Base-by-base conservation (phyloP, 2,113 vertebrate genomes). In the Dromiciops gliroides region DNA sequence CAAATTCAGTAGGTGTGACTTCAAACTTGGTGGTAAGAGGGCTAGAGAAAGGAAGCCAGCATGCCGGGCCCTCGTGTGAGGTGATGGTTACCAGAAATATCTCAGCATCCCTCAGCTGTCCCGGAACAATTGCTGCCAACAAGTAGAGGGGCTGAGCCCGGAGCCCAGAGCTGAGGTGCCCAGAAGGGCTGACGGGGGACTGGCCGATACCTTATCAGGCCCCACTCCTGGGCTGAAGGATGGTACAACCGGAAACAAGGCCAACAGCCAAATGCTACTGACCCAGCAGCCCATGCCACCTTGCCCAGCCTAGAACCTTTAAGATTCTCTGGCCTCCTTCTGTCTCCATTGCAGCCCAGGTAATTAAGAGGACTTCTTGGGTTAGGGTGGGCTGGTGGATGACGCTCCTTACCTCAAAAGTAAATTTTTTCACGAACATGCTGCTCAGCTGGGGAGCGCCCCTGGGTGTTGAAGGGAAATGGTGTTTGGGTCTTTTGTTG, bases 31-130 rank as follows among this genome's bases (percentile, higher is more conserved):
- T 97, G 98, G 98, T 98, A 97, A 98, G 98, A 98, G 93, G 97
- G 98, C 92, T 96, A 96, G 96, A 97, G 98, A 98, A 98, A 98
- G 98, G 98, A 98, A 99, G 98, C 97, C 98, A 99, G 99, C 99
- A 99, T 99, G 99, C 98, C 98, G 98, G 52, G 99, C 98, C 95
- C 97, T 98, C 99, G 99, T 99, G 99, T 99, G 99, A 99, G 99
- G 99, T 99, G 99, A 99, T 99, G 99, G 99, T 99, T 99, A 98
- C 99, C 99, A 99, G 99, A 99, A 99, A 99, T 98, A 99, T 99
- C 99, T 99, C 98, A 99, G 99, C 99, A 98, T 98, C 98, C 98
- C 98, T 98, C 98, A 95, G 98, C 98, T 93, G 98, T 97, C 98
- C 98, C 67, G 91, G 53, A 97, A 96, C 98, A 90, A 89, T 95